phyloP scores from a whole-genome alignment of 1,140 invertebrate genomes.

The Euwallacea similis region DNA sequence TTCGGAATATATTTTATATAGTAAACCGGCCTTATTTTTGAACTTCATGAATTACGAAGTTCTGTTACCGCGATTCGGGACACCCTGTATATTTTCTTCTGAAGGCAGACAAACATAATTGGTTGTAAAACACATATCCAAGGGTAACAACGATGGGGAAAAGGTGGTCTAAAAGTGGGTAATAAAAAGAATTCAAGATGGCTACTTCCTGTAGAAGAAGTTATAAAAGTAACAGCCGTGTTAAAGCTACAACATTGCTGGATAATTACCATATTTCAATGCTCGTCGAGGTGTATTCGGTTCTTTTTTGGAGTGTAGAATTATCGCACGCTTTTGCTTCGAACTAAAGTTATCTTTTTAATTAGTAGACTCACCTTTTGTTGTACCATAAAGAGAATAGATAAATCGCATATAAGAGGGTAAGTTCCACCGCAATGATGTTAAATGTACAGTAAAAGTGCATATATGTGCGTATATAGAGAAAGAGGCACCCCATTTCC shows the following conservation, averaged over 20 bases:
- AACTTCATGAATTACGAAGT: too few relatives aligned
- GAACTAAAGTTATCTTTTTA: too few relatives aligned
- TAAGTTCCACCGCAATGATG: conserved; percentile 34
- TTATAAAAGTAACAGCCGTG: conserved; percentile 41
- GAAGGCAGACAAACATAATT: too few relatives aligned
- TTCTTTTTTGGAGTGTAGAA: neutral
- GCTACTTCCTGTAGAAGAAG: conserved; percentile 39
- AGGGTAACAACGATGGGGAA: neutral
- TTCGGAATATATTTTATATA: too few relatives aligned
- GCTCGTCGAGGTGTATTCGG: conserved; percentile 24
- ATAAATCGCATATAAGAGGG: neutral
- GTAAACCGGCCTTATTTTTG: too few relatives aligned
- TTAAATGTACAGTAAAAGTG: conserved; percentile 40
- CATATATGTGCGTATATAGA: conserved; percentile 27
- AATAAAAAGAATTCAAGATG: conserved; percentile 41
- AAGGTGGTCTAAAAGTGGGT: conserved; percentile 7
- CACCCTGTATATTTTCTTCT: too few relatives aligned
- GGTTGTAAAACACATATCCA: too few relatives aligned
- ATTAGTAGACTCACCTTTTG: too few relatives aligned
- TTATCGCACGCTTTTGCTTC: too few relatives aligned
- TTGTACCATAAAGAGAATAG: too few relatives aligned
- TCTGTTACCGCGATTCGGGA: too few relatives aligned
- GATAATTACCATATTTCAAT: conserved; percentile 43
- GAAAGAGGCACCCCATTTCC: conserved; percentile 30
- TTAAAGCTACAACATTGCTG: conserved; percentile 39